These are phyloP conservation scores for Labrus mixtus DNA, from an alignment of 2,113 vertebrate genomes.

Conservation along the genomic window DNA sequence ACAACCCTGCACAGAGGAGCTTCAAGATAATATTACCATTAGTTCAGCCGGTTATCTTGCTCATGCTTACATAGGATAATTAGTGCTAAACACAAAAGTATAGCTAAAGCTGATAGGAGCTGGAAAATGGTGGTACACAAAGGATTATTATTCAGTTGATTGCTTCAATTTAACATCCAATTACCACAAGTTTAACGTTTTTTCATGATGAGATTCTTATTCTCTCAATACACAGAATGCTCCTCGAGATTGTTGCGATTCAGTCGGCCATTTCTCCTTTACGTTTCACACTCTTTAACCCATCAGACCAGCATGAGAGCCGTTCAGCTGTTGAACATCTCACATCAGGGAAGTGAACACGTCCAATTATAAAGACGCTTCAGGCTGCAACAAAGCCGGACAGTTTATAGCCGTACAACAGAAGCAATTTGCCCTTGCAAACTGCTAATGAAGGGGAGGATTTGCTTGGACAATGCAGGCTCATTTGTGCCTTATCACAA, in stretches of 20 bases:
- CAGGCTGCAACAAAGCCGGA: constrained; percentile 2
- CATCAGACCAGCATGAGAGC: neutral
- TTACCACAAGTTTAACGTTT: no score
- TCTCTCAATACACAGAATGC: neutral
- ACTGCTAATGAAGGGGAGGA: constrained; percentile 1
- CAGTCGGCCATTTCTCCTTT: neutral
- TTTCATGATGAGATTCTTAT: no score
- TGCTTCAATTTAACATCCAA: no score
- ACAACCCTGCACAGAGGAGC: no score
- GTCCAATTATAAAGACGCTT: constrained; percentile 35
- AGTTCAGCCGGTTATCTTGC: no score
- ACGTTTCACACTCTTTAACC: neutral
- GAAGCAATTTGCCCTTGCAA: constrained; percentile 4
- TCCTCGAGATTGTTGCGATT: neutral
- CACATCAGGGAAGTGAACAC: constrained; percentile 6
- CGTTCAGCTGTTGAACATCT: neutral
- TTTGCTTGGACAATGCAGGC: neutral
- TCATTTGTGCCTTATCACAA: neutral
- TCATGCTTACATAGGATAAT: no score
- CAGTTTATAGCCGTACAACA: constrained; percentile 15
- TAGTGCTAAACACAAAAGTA: no score
- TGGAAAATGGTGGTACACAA: no score
- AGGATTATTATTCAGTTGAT: no score
- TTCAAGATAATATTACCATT: no score
- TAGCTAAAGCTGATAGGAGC: no score